Percentiles rank a stretch among this genome's conserved stretches.
Evolutionary conservation across 2,888 invertebrate species (phyloP).

Genomic region (Blera fallax): DNA sequence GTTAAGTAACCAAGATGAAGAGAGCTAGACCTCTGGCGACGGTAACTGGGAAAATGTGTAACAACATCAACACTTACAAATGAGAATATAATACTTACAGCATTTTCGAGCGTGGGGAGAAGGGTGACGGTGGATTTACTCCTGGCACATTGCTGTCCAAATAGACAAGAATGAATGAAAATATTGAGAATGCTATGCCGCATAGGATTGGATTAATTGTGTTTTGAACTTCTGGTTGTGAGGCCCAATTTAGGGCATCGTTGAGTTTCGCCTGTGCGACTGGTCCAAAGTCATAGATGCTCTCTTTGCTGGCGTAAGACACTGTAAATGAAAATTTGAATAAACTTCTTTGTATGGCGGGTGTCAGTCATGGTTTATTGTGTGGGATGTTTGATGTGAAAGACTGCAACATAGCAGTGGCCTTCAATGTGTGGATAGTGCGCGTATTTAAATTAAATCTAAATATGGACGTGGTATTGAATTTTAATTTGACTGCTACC

Average conservation of each 20-base stretch:
- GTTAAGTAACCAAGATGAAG: slow-evolving; percentile 83
- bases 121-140: slow-evolving; percentile 84
- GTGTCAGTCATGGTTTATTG: background rate
- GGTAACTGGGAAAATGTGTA: slow-evolving; percentile 75
- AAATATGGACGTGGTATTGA: background rate
- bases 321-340: slow-evolving; percentile 74
- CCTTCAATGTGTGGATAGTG: background rate
- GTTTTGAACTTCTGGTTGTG: slow-evolving; percentile 74
- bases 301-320: slow-evolving; percentile 75
- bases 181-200: slow-evolving; percentile 83
- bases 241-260: slow-evolving; percentile 75
- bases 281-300: slow-evolving; percentile 73
- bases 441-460: background rate
- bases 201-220: slow-evolving; percentile 78
- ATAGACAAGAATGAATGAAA: slow-evolving; percentile 85
- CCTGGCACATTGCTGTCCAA: slow-evolving; percentile 85
- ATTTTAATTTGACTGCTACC: background rate
- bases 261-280: slow-evolving; percentile 75
- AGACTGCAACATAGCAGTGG: background rate
- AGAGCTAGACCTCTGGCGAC: slow-evolving; percentile 77
- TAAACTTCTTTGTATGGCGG: background rate
- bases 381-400: background rate
- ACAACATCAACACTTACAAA: slow-evolving; percentile 11
- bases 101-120: slow-evolving; percentile 83
- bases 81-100: slow-evolving; percentile 76